Conservation (phyloP, 2,888 invertebrate genomes). For the Liodrosophila aerea region DNA sequence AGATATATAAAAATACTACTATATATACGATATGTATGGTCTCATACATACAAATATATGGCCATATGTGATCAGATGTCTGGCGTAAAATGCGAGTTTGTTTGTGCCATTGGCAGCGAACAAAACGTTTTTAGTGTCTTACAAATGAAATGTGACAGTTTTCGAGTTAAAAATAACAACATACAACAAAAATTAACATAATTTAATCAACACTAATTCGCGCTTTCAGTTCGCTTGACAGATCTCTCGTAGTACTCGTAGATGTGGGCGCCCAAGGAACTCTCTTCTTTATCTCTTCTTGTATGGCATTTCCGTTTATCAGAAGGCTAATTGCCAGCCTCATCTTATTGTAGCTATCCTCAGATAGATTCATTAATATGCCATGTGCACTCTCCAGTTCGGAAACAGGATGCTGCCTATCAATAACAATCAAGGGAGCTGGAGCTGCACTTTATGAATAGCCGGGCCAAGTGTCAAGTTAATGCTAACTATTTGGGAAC, state of each 20-base stretch:
- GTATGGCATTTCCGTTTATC: constrained; percentile 49
- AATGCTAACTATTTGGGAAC: constrained; percentile 41
- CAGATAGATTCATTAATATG: constrained; percentile 52
- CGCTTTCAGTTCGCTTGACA: constrained; percentile 57
- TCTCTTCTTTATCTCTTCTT: not conserved
- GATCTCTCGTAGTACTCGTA: constrained; percentile 16
- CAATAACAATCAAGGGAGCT: constrained; percentile 47
- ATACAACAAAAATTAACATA: constrained; percentile 67
- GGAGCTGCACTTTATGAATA: constrained; percentile 50
- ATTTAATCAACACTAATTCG: constrained; percentile 77
- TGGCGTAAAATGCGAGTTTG: constrained; percentile 50
- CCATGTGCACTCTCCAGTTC: constrained; percentile 44
- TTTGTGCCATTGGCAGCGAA: constrained; percentile 41
- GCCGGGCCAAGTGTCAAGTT: constrained; percentile 34
- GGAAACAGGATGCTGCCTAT: constrained; percentile 77
- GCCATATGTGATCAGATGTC: constrained; percentile 58
- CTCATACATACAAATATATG: constrained; percentile 28
- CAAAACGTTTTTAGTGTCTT: constrained; percentile 76
- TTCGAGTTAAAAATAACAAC: constrained; percentile 66
- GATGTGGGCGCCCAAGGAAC: constrained; percentile 63
- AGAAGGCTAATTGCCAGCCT: constrained; percentile 48
- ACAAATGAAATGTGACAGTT: constrained; percentile 75
- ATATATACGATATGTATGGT: constrained; percentile 1
- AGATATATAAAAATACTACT: not conserved
- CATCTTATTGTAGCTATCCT: constrained; percentile 12